Conservation (phyloP, 2,888 invertebrate genomes). For the Metellina segmentata region DNA sequence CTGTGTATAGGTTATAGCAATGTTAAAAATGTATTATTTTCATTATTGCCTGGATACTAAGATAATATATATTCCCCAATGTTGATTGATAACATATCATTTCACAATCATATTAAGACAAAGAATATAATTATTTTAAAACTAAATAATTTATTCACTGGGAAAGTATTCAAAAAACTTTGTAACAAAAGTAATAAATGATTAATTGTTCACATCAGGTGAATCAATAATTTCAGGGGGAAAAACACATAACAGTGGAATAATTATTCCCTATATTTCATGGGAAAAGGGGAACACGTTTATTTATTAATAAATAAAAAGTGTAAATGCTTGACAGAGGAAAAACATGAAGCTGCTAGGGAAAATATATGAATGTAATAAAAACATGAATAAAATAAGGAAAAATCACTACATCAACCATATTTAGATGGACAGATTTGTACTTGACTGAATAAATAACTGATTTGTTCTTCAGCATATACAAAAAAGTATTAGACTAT, state of each 20-base stretch:
- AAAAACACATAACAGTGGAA: background rate
- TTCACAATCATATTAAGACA: conserved; percentile 17
- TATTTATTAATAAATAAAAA: no score
- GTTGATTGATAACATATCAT: background rate
- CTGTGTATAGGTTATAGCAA: background rate
- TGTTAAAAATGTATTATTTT: background rate
- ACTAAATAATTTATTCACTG: conserved; percentile 13
- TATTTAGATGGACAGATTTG: no score
- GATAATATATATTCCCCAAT: background rate
- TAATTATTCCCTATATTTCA: no score
- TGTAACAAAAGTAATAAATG: background rate
- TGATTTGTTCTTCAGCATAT: no score
- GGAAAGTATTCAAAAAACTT: background rate
- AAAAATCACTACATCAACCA: no score
- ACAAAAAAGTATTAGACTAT: no score
- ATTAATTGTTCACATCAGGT: background rate
- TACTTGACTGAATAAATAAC: no score
- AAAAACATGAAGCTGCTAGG: no score
- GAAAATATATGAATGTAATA: no score
- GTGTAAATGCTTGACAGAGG: no score
- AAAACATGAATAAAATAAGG: no score
- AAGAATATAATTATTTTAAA: background rate
- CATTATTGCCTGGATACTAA: background rate
- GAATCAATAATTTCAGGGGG: background rate
- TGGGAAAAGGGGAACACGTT: no score